Evolutionary conservation across 2,113 vertebrate species (phyloP).

Genomic region (Trichechus manatus): DNA sequence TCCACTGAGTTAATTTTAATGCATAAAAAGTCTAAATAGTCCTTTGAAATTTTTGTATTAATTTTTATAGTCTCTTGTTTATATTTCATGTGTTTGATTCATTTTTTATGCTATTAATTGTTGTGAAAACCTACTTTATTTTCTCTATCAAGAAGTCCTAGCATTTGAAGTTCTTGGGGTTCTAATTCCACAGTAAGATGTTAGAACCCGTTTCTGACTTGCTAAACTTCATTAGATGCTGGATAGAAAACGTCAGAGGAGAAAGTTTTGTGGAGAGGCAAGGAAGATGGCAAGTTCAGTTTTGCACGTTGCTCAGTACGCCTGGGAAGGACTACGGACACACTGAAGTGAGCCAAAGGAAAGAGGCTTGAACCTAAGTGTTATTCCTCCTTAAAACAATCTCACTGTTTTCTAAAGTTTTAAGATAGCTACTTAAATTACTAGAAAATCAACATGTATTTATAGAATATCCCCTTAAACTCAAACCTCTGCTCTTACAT

Average conservation of each 20-base stretch:
- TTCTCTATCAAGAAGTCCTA: slow-evolving; percentile 23
- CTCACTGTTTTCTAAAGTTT: not conserved
- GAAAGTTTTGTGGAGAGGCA: not conserved
- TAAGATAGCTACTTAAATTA: slow-evolving; percentile 24
- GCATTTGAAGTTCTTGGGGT: not conserved
- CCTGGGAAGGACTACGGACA: not conserved
- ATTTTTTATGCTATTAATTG: not conserved
- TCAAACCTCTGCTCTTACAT: slow-evolving; percentile 41
- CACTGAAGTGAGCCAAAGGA: not conserved
- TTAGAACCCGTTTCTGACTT: not conserved
- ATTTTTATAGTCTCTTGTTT: not conserved
- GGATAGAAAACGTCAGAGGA: not conserved
- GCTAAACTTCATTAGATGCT: not conserved
- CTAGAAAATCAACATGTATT: not conserved
- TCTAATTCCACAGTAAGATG: not conserved
- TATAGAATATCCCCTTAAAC: not conserved
- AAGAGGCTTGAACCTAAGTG: not conserved
- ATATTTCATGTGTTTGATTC: slow-evolving; percentile 36
- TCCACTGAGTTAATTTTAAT: slow-evolving; percentile 34
- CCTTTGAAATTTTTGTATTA: not conserved
- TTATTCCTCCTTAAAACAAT: not conserved
- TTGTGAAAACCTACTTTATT: not conserved
- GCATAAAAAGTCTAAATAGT: not conserved
- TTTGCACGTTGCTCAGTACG: not conserved
- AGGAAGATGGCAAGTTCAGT: not conserved